phyloP scores from a whole-genome alignment of 2,888 invertebrate species.

The Hypomecis punctinalis region DNA sequence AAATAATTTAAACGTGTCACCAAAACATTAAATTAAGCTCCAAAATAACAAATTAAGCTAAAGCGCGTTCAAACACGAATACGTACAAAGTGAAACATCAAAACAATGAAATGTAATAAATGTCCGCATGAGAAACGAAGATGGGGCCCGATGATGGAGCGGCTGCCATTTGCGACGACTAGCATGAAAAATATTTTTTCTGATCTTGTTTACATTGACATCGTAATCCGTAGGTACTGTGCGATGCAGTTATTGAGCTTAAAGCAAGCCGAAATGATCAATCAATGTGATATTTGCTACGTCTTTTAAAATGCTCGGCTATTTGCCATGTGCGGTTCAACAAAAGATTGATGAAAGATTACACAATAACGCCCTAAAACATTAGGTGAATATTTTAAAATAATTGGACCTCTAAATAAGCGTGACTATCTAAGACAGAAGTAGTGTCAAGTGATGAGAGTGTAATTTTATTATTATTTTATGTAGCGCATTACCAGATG shows the following conservation, averaged over 20 bases:
- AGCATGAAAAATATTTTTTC: conserved; percentile 73
- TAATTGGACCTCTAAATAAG: no score
- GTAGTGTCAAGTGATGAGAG: no score
- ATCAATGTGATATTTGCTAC: no score
- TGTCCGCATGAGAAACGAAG: conserved; percentile 70
- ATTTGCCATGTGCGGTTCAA: no score
- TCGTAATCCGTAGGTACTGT: conserved; percentile 60
- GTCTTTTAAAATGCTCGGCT: no score
- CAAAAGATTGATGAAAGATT: no score
- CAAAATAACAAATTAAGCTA: conserved; percentile 9
- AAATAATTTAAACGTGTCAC: conserved; percentile 1
- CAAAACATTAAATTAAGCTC: conserved; percentile 6
- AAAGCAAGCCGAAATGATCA: not conserved
- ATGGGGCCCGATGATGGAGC: conserved; percentile 69
- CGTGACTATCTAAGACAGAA: no score
- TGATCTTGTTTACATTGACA: conserved; percentile 78
- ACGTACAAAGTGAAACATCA: conserved; percentile 50
- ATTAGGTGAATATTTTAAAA: no score
- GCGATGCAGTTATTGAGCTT: conserved; percentile 30
- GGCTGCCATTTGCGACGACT: conserved; percentile 68
- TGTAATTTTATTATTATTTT: no score
- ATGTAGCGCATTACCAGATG: no score
- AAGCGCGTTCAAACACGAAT: conserved; percentile 30
- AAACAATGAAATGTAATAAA: conserved; percentile 76
- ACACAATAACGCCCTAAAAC: no score